Base-by-base conservation (phyloP, 2,797 vertebrate species). In the Brachymystax lenok region DNA sequence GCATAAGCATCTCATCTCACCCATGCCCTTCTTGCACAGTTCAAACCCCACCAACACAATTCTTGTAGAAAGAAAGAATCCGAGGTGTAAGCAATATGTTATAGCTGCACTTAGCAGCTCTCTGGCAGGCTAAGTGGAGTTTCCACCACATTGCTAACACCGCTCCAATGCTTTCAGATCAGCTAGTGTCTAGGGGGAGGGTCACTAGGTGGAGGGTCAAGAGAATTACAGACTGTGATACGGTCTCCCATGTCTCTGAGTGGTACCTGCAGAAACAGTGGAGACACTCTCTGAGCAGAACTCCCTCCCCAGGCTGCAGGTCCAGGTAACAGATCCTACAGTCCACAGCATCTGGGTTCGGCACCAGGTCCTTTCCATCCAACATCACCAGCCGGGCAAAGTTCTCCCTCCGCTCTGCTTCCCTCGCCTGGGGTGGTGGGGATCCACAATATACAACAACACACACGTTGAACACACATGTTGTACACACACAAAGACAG, bases 211-310 rank as follows among this genome's bases (percentile, higher is more conserved):
- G 30, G 4, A 33, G 40, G 40, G 40, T 10, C 40, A 40, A 40
- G 40, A 10, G 40, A 40, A 10, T 40, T 40, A 10, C 6, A 6
- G 35, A 40, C 35, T 33, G 33, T 6, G 35, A 40, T 40, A 40
- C 35, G 6, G 35, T 40, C 35, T 40, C 35, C 35, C 7, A 8
- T 40, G 35, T 40, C 35, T 46, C 40, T 13, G 40, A 46, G 40
- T 4, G 1, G 63, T 71, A 96, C 96, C 87, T 95, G 94, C 96
- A 97, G 89, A 97, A 97, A 88, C 93, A 96, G 92, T 97, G 96
- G 13, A 97, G 95, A 78, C 96, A 97, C 78, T 97, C 96, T 5
- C 96, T 89, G 50, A 97, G 94, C 69, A 96, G 91, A 63, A 97
- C 94, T 0, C 96, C 82, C 4, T 92, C 90, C 3, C 93, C 94